These are phyloP conservation scores for Rhizomys pruinosus DNA, from an alignment of 2,113 vertebrate genomes.

Conservation along the genomic window DNA sequence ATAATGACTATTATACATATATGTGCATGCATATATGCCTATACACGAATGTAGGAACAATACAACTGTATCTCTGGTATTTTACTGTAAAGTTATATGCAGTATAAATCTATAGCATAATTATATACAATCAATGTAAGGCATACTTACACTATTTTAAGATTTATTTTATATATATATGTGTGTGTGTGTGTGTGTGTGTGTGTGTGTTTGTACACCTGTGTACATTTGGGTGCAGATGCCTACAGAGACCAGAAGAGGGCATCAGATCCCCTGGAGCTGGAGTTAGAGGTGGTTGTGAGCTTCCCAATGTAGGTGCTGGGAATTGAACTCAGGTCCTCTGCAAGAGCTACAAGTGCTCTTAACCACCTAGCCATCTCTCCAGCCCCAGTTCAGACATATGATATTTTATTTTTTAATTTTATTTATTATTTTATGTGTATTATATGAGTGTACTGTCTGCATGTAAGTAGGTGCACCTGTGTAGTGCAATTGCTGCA, in stretches of 20 bases:
- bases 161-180: neutral
- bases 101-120: neutral
- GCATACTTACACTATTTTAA: neutral
- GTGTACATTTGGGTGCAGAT: neutral
- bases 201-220: no score
- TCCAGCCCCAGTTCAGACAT: neutral
- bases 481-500: no score
- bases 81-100: neutral
- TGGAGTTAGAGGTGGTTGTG: neutral
- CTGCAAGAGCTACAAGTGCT: neutral
- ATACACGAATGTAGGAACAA: neutral
- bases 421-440: no score
- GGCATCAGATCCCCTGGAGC: neutral
- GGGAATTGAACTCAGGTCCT: neutral
- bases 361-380: neutral
- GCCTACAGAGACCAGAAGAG: neutral
- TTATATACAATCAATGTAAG: neutral
- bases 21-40: neutral
- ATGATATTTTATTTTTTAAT: neutral
- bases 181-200: neutral
- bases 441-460: no score
- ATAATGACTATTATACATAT: neutral
- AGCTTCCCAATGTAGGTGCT: neutral
- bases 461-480: no score
- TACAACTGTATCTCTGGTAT: neutral